These are phyloP conservation scores for Meleagris gallopavo DNA, from an alignment of 2,113 vertebrate genomes.

Conservation along the genomic window DNA sequence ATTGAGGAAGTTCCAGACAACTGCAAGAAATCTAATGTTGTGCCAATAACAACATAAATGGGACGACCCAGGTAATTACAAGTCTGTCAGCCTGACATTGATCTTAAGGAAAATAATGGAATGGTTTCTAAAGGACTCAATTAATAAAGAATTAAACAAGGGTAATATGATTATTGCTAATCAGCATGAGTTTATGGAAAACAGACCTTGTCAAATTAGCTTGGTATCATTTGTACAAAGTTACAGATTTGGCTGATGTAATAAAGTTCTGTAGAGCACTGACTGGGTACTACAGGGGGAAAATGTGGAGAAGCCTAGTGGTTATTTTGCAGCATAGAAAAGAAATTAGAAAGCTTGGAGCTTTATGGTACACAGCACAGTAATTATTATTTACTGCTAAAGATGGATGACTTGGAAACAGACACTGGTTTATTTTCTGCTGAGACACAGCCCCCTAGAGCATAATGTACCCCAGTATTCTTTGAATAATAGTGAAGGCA, in stretches of 20 bases:
- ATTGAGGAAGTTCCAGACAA: not conserved
- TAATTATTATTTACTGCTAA: not conserved
- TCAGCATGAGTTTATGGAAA: constrained; percentile 53
- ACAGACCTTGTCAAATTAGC: constrained; percentile 57
- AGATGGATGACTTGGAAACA: not conserved
- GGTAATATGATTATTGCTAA: constrained; percentile 57
- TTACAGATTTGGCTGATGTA: constrained; percentile 21
- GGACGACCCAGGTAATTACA: constrained; percentile 46
- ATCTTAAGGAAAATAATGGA: constrained; percentile 60
- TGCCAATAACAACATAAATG: constrained; percentile 56
- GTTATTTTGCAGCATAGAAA: not conserved
- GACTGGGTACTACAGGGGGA: not conserved
- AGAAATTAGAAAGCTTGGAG: not conserved
- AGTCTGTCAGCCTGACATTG: constrained; percentile 53
- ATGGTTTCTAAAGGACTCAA: constrained; percentile 55
- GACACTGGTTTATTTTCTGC: not conserved
- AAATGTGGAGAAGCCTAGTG: not conserved
- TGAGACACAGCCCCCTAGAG: not conserved
- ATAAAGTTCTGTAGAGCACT: not conserved
- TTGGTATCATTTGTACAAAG: constrained; percentile 25
- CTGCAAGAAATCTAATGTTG: constrained; percentile 45
- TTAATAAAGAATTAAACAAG: constrained; percentile 67
- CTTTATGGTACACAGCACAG: not conserved
- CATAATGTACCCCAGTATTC: not conserved
- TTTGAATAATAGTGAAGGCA: not conserved